These are phyloP conservation scores for Podiceps cristatus DNA, from an alignment of 2,113 vertebrate genomes.

Conservation along the genomic window DNA sequence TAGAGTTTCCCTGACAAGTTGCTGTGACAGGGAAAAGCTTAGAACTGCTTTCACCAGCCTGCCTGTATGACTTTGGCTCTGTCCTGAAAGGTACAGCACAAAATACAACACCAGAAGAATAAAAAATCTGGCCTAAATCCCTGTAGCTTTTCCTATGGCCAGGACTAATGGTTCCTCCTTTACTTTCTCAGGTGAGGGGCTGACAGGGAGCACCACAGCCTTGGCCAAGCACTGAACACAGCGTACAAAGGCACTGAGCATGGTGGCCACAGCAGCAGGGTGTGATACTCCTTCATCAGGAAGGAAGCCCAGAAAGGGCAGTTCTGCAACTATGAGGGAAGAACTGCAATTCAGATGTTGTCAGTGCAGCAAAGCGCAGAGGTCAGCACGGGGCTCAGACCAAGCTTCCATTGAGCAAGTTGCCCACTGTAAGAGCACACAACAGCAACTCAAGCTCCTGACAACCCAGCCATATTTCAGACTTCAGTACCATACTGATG, in stretches of 20 bases:
- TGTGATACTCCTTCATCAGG: background rate
- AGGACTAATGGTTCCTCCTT: background rate
- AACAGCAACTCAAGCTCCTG: background rate
- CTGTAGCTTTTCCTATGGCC: background rate
- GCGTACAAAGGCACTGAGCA: background rate
- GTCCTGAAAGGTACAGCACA: background rate
- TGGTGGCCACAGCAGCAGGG: background rate
- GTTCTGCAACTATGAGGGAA: background rate
- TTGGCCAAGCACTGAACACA: background rate
- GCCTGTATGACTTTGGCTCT: background rate
- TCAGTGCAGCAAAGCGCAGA: background rate
- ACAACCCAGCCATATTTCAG: background rate
- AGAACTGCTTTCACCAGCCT: background rate
- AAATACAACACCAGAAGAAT: background rate
- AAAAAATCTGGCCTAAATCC: background rate
- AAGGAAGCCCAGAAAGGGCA: background rate
- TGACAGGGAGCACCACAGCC: background rate
- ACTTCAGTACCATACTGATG: background rate
- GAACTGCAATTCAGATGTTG: background rate
- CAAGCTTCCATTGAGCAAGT: background rate
- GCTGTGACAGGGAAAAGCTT: background rate
- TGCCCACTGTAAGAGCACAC: background rate
- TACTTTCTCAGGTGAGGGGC: background rate
- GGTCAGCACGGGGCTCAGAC: background rate
- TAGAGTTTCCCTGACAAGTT: conserved; percentile 10